These are phyloP conservation scores for Poeciliopsis prolifica DNA, from an alignment of 2,113 vertebrate genomes.

Conservation along the genomic window DNA sequence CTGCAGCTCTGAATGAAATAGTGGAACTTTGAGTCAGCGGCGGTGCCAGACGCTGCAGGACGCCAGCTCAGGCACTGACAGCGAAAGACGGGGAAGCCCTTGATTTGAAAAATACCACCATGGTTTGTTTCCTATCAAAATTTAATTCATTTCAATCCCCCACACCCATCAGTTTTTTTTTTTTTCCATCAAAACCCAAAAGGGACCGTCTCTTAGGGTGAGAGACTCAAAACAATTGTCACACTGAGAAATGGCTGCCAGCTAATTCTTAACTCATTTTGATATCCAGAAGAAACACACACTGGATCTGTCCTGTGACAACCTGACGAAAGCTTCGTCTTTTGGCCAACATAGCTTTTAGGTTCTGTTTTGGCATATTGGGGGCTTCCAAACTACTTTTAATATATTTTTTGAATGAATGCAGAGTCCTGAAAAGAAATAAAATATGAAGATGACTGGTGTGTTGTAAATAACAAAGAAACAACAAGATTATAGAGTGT, in stretches of 20 bases:
- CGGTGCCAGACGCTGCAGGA: constrained; percentile 44
- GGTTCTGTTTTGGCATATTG: constrained; percentile 49
- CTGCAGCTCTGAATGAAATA: constrained; percentile 66
- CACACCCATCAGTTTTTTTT: constrained; percentile 48
- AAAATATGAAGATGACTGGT: constrained; percentile 34
- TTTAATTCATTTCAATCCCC: constrained; percentile 60
- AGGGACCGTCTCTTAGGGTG: constrained; percentile 19
- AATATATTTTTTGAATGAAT: constrained; percentile 42
- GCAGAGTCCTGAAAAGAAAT: constrained; percentile 45
- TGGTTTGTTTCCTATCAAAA: constrained; percentile 66
- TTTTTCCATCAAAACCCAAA: constrained; percentile 53
- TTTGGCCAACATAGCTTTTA: constrained; percentile 41
- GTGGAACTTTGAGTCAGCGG: constrained; percentile 65
- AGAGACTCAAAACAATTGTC: constrained; percentile 28
- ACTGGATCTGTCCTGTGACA: constrained; percentile 34
- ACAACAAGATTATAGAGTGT: constrained; percentile 18
- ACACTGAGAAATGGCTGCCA: constrained; percentile 65
- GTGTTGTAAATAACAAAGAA: constrained; percentile 8
- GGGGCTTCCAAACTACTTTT: constrained; percentile 61
- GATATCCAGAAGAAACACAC: constrained; percentile 63
- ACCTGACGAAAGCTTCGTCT: constrained; percentile 16
- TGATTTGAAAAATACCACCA: constrained; percentile 61
- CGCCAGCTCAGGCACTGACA: constrained; percentile 53
- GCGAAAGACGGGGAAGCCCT: constrained; percentile 67
- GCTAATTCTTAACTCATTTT: neutral